Evolutionary conservation across 2,888 invertebrate genomes (phyloP).

Genomic region (Hemithea aestivaria): DNA sequence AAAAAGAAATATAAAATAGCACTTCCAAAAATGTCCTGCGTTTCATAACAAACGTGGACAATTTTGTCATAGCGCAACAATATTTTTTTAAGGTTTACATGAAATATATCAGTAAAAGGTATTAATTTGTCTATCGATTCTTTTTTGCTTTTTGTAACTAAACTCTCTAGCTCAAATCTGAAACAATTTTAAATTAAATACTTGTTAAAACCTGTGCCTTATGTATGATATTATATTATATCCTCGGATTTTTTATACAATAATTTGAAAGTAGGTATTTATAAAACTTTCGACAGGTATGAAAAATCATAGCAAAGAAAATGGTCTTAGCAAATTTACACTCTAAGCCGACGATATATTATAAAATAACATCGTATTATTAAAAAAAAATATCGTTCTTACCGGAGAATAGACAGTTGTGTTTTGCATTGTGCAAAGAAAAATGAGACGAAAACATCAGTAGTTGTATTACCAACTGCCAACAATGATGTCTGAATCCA

Average conservation of each 20-base stretch:
- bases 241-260: no score
- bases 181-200: constrained; percentile 23
- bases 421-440: constrained; percentile 48
- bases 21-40: constrained; percentile 31
- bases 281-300: no score
- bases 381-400: constrained; percentile 5
- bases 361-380: no score
- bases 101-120: constrained; percentile 21
- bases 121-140: constrained; percentile 20
- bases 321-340: no score
- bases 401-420: constrained; percentile 54
- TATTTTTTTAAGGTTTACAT: constrained; percentile 29
- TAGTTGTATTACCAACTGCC: constrained; percentile 46
- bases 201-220: background rate
- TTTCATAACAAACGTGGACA: constrained; percentile 22
- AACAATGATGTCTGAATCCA: constrained; percentile 51
- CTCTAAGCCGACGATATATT: no score
- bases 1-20: constrained; percentile 35
- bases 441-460: constrained; percentile 46
- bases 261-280: no score
- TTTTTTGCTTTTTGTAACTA: constrained; percentile 31
- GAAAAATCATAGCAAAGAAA: no score
- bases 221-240: no score
- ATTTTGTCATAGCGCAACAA: constrained; percentile 29
- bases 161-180: constrained; percentile 37